phyloP scores from a whole-genome alignment of 2,797 vertebrate genomes.

The Phylloscopus collybita region DNA sequence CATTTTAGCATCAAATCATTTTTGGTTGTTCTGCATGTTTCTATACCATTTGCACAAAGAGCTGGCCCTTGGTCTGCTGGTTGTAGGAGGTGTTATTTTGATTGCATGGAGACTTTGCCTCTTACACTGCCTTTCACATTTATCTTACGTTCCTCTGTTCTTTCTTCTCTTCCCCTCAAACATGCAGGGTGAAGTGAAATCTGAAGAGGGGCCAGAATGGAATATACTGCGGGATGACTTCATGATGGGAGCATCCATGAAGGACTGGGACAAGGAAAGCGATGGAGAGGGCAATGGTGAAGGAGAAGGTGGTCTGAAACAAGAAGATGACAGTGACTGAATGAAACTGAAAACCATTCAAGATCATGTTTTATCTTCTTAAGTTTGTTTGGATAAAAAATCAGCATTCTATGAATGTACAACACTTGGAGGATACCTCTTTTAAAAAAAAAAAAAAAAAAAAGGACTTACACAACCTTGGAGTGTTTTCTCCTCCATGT shows the following conservation, averaged over 20 bases:
- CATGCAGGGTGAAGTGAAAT: slow-evolving; percentile 66
- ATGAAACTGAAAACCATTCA: slow-evolving; percentile 12
- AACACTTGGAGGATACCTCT: slow-evolving; percentile 11
- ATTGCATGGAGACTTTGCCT: not conserved
- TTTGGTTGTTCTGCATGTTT: not conserved
- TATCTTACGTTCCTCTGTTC: not conserved
- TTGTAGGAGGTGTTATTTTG: not conserved
- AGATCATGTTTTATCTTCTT: not conserved
- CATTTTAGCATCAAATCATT: not conserved
- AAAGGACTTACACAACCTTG: not conserved
- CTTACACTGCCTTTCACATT: not conserved
- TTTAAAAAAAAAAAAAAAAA: not conserved
- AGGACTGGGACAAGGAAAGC: slow-evolving; percentile 94
- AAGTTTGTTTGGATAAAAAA: not conserved
- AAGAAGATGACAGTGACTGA: slow-evolving; percentile 76
- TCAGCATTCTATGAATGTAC: slow-evolving; percentile 58
- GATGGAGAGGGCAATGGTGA: slow-evolving; percentile 38
- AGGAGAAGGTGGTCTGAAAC: not conserved
- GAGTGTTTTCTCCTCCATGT: not conserved
- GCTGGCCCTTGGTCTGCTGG: not conserved
- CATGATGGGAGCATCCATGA: slow-evolving; percentile 97
- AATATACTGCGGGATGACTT: slow-evolving; percentile 91
- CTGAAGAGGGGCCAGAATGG: slow-evolving; percentile 85
- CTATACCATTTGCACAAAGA: not conserved
- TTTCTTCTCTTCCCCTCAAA: not conserved